Base-by-base conservation (phyloP, 2,888 invertebrate genomes). In the Scaptomyza tumidula region DNA sequence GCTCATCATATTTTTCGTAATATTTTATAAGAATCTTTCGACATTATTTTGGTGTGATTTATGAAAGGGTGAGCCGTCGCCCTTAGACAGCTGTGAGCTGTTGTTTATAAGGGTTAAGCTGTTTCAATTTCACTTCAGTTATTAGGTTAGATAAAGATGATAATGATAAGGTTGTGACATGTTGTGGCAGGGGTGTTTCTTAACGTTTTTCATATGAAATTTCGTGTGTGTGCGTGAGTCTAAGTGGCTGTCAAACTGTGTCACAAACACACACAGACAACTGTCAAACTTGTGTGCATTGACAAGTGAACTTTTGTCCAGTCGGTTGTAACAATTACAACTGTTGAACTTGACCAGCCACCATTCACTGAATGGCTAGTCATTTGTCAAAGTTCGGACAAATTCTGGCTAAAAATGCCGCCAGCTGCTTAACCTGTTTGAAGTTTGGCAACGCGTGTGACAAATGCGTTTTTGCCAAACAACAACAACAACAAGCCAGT, bases 101-200 rank as follows among this genome's bases (percentile, higher is more conserved):
- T 69, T 87, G 71, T 76, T 70, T 73, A 71, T 74, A 86, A 86
- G 87, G 85, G 85, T 86, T 85, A 85, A 85, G 88, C 88, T 83
- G 88, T 88, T 88, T 82, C 83, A 79, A 83, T 88, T 86, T 86
- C 83, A 79, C 65, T 66, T 70, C 65, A 41, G 75, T 86, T 86
- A 83, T 83, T 83, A 83, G 88, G 75, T 86, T 72, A 86, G 86
- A 76, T 76, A 70, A 73, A 68, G 74, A 77, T 76, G 80, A 78
- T 77, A 83, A 83, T 79, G 88, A 85, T 87, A 63, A 85, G 83
- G 77, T 79, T 81, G 77, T 83, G 88, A 86, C 83, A 83, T 63
- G 46, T 64, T 52, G 16, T 41, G 41, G 41, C 41, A 16, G 53
- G 71, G 77, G 63, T 71, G 74, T 50, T 33, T 27, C 50, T 13